Evolutionary conservation across 2,797 vertebrate species (phyloP).

Genomic region (Hephaestus fuliginosus): DNA sequence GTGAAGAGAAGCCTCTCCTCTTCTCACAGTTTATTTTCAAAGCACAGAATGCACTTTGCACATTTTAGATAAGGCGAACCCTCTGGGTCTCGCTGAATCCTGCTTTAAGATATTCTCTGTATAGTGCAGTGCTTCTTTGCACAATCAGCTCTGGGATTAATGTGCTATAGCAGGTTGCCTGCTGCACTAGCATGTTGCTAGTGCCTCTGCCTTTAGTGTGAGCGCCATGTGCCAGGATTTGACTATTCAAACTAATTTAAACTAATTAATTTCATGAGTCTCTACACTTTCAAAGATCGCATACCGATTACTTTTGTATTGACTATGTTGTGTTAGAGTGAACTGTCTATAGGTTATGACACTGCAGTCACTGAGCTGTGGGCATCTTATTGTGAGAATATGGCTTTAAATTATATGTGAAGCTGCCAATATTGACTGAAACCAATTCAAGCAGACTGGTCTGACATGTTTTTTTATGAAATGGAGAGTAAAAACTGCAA

Average conservation of each 20-base stretch:
- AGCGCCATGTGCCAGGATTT: slow-evolving; percentile 9
- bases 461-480: no score
- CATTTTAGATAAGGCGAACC: slow-evolving; percentile 58
- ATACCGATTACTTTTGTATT: slow-evolving; percentile 11
- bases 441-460: neutral
- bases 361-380: neutral
- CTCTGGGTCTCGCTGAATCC: slow-evolving; percentile 44
- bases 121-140: slow-evolving; percentile 37
- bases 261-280: slow-evolving; percentile 24
- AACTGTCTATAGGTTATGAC: neutral
- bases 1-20: slow-evolving; percentile 46
- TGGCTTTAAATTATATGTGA: neutral
- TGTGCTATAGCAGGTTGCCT: slow-evolving; percentile 36
- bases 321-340: slow-evolving; percentile 20
- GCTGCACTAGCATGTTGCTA: neutral
- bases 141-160: slow-evolving; percentile 55
- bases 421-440: neutral
- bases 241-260: slow-evolving; percentile 18
- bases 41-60: slow-evolving; percentile 54
- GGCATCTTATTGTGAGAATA: neutral
- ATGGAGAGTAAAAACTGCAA: no score
- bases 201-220: slow-evolving; percentile 36
- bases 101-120: slow-evolving; percentile 58
- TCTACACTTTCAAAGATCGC: neutral
- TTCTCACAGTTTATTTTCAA: slow-evolving; percentile 61